These are phyloP conservation scores for Steinernema scapterisci DNA, from an alignment of 2,888 invertebrate genomes.

Conservation along the genomic window DNA sequence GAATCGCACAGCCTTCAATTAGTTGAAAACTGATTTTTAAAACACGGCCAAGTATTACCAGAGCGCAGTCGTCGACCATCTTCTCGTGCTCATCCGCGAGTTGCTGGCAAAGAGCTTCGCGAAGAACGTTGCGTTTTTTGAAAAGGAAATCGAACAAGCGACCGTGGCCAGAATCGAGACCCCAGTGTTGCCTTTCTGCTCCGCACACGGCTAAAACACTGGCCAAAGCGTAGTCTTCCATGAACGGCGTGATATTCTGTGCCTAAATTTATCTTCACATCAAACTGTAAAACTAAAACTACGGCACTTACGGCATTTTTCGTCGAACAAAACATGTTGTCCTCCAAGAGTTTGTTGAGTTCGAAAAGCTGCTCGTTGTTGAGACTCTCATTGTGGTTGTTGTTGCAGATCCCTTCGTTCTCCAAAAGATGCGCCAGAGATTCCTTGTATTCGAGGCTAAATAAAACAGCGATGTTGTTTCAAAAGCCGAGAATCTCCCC, in stretches of 20 bases:
- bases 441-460: neutral
- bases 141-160: constrained; percentile 13
- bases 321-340: constrained; percentile 21
- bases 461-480: neutral
- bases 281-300: neutral
- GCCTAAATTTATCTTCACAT: neutral
- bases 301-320: neutral
- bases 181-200: neutral
- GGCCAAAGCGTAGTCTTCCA: constrained; percentile 10
- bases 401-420: constrained; percentile 9
- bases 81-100: neutral
- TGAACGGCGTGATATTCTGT: neutral
- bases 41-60: neutral
- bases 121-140: neutral
- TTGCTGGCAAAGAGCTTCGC: constrained; percentile 1
- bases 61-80: neutral
- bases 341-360: constrained; percentile 17
- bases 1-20: neutral
- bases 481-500: neutral
- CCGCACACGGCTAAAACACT: neutral
- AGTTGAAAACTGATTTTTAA: neutral
- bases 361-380: constrained; percentile 8
- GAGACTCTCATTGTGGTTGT: neutral
- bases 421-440: neutral
- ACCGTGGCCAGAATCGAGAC: neutral